Conservation (phyloP, 2,113 vertebrate species). For the Boleophthalmus pectinirostris region DNA sequence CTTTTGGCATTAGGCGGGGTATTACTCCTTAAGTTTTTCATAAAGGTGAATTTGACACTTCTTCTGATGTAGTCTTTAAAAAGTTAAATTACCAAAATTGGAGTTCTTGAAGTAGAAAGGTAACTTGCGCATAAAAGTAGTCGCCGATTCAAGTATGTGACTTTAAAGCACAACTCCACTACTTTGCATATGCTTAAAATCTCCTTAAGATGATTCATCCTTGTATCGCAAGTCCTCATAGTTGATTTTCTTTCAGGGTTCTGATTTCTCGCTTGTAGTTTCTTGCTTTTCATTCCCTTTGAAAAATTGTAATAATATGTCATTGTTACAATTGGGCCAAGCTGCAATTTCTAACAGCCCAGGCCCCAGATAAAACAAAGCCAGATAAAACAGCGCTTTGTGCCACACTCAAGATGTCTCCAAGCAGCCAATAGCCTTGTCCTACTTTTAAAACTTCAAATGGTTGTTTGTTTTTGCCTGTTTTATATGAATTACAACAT, state of each 20-base stretch:
- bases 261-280: constrained; percentile 1
- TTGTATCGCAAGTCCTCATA: background rate
- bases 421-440: constrained; percentile 21
- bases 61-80: background rate
- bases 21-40: background rate
- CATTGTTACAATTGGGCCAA: constrained; percentile 1
- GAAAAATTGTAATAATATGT: background rate
- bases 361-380: background rate
- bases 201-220: background rate
- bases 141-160: background rate
- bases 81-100: background rate
- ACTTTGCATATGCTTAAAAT: background rate
- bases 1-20: background rate
- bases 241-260: background rate
- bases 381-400: constrained; percentile 19
- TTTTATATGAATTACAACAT: constrained; percentile 36
- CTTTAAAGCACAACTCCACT: background rate
- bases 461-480: constrained; percentile 22
- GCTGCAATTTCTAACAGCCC: background rate
- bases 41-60: background rate
- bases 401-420: constrained; percentile 12
- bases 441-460: constrained; percentile 18
- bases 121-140: background rate
- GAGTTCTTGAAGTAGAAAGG: background rate
- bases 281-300: background rate